Base-by-base conservation (phyloP, 2,888 invertebrate genomes). In the Phaedon cochleariae region DNA sequence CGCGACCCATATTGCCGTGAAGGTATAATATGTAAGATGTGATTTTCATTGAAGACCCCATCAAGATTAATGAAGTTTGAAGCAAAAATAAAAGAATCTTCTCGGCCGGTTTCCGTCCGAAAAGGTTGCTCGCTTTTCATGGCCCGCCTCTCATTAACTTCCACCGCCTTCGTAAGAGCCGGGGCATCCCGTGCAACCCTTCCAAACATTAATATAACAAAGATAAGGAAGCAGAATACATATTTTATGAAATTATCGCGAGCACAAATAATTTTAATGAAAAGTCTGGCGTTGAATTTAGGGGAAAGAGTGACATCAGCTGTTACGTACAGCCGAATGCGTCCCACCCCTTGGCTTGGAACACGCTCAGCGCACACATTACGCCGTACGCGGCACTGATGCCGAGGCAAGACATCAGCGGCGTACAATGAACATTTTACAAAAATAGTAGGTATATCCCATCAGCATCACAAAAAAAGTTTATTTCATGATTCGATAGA, bases 291-390 rank as follows among this genome's bases (percentile, higher is more conserved):
- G 75, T 70, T 72, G 76, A 73, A 76, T 79, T 78, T 76, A 74
- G 81, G 80, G 80, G 79, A 79, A 77, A 81, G 83, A 83, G 82
- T 84, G 84, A 84, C 84, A 84, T 84, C 84, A 84, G 84, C 84
- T 84, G 84, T 84, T 84, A 84, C 81, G 82, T 81, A 78, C 84
- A 82, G 82, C 84, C 82, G 78, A 83, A 80, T 84, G 83, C 79
- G 62, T 82, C 78, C 79, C 83, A 82, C 84, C 84, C 84, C 78
- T n/a, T n/a, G n/a, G n/a, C n/a, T n/a, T 77, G 74, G 73, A 63
- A 75, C 76, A 80, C 80, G 80, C 80, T 80, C 78, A 76, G 70
- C 78, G 80, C 79, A 79, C 80, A 78, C 80, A 80, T 80, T 81
- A 80, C n/a, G n/a, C n/a, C n/a, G n/a, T 41, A 41, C 41, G 41